Base-by-base conservation (phyloP, 2,888 invertebrate species). In the Rhagium mordax region DNA sequence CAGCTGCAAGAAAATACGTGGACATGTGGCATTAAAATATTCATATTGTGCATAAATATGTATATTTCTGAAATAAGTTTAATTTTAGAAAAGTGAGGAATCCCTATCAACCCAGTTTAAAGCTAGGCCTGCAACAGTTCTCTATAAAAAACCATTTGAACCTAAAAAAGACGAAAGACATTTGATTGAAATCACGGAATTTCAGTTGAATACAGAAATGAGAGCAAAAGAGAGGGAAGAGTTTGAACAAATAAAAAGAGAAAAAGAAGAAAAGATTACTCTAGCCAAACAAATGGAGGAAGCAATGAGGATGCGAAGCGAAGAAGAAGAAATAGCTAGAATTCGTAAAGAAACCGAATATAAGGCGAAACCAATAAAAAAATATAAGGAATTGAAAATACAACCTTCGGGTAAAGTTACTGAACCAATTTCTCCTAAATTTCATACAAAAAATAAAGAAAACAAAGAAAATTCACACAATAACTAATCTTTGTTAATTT, bases 121-220 rank as follows among this genome's bases (percentile, higher is more conserved):
- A 85, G 94, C 94, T 1, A 88, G 89, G 62, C 91, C 92, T 20
- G 88, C 92, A 0, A 84, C 84, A n/a, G 92, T 93, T 2, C 86
- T 93, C 0, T 88, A 90, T 61, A 91, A 91, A 80, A 89, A 92
- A 79, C 93, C 94, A 0, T 94, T 94, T 82, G 89, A 91, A 67
- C 93, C 94, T 3, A 87, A 90, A 24, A 89, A 89, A 68, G 86
- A 88, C 16, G 86, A 88, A 18, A 85, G 87, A 33, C 89, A 90
- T 1, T 74, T 89, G 5, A 79, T 88, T 0, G 89, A 89, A 82
- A 82, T 88, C 6, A 86, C 86, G 10, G 91, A 91, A 33, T 91
- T 94, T 86, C 86, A 89, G 3, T 85, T 95, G n/a, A 91, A 91
- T 62, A 92, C 93, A 1, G 92, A 93, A 71, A 89, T 89, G 74